Evolutionary conservation across 2,113 vertebrate genomes (phyloP).

Genomic region (Megaceryle maxima): DNA sequence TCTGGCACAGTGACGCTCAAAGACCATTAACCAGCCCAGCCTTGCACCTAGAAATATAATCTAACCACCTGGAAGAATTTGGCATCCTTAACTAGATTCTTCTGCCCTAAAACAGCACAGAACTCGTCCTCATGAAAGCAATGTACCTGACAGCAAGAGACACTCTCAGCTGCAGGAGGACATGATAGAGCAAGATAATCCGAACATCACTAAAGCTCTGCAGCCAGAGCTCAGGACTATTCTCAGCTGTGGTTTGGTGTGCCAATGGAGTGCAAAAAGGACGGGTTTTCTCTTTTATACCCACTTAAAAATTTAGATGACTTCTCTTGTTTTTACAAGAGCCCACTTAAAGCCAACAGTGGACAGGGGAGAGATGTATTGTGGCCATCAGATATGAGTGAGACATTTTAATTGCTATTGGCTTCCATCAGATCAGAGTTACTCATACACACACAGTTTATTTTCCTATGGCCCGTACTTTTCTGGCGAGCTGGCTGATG

Average conservation of each 20-base stretch:
- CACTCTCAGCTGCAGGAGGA: background rate
- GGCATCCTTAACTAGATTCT: background rate
- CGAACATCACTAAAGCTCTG: background rate
- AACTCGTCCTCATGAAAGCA: background rate
- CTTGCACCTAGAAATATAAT: constrained; percentile 11
- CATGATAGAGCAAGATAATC: background rate
- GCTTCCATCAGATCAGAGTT: background rate
- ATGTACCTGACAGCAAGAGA: background rate
- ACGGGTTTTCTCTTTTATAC: background rate
- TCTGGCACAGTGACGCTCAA: background rate
- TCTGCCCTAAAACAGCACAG: background rate
- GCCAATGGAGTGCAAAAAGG: background rate
- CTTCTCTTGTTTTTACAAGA: background rate
- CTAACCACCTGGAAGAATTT: constrained; percentile 9
- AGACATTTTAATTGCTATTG: background rate
- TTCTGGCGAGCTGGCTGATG: background rate
- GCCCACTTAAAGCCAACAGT: background rate
- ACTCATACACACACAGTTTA: background rate
- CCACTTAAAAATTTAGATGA: background rate
- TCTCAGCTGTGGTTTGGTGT: background rate
- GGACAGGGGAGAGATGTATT: background rate
- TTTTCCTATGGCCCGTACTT: background rate
- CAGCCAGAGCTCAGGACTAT: background rate
- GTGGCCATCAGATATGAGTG: background rate
- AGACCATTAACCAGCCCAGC: background rate